Percentiles rank a stretch among this genome's conserved stretches.
Conservation (phyloP, 2,888 invertebrate species). For the Torymus aiolomorphi region DNA sequence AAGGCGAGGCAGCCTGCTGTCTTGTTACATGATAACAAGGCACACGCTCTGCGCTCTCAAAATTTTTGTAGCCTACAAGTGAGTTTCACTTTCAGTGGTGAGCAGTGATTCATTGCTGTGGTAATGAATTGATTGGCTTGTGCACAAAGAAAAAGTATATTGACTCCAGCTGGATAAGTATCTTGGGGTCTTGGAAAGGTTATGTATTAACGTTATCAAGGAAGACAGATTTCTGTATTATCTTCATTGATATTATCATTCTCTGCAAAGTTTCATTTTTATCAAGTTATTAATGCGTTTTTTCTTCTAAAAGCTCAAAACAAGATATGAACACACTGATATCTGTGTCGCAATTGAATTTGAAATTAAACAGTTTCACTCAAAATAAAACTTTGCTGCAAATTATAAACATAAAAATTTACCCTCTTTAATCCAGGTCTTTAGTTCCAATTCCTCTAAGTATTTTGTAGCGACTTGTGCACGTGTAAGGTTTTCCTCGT, state of each 20-base stretch:
- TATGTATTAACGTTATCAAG: neutral
- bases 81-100: too few relatives aligned
- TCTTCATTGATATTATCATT: neutral
- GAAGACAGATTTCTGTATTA: neutral
- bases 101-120: too few relatives aligned
- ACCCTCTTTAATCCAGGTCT: constrained; percentile 83
- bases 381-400: neutral
- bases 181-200: neutral
- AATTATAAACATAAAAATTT: constrained; percentile 22
- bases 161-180: neutral
- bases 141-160: too few relatives aligned
- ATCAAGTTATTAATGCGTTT: too few relatives aligned
- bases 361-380: too few relatives aligned
- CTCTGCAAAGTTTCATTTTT: neutral
- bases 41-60: too few relatives aligned
- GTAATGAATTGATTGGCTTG: too few relatives aligned
- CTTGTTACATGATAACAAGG: too few relatives aligned
- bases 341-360: too few relatives aligned
- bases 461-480: constrained; percentile 82
- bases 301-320: too few relatives aligned
- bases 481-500: constrained; percentile 69
- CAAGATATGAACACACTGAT: too few relatives aligned
- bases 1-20: neutral
- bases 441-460: constrained; percentile 80
- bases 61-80: too few relatives aligned